Percentiles rank a stretch among this genome's conserved stretches.
phyloP scores from a whole-genome alignment of 2,888 invertebrate species.

The Cephus rjabovi region DNA sequence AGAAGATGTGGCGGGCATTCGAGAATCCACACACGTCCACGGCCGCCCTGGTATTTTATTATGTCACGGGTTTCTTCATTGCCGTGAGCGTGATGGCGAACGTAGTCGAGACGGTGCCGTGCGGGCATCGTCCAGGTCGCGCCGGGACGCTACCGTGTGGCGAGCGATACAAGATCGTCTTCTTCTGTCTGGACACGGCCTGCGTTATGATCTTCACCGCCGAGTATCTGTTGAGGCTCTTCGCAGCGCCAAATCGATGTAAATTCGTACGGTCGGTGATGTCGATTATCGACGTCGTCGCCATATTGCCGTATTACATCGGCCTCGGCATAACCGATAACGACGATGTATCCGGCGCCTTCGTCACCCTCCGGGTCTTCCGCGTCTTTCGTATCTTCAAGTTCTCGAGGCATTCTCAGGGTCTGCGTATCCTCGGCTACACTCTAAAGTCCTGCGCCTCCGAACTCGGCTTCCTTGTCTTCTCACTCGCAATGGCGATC shows the following conservation, averaged over 20 bases:
- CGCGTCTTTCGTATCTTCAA: conserved; percentile 99
- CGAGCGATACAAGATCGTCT: conserved; percentile 96
- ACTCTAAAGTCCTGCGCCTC: conserved; percentile 99
- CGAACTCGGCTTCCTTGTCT: conserved; percentile 98
- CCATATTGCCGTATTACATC: conserved; percentile 99
- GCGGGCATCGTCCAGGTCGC: conserved; percentile 87
- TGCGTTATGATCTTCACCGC: conserved; percentile 99
- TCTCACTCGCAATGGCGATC: conserved; percentile 99
- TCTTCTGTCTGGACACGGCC: conserved; percentile 99
- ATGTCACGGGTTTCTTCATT: conserved; percentile 99
- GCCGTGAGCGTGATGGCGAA: conserved; percentile 99
- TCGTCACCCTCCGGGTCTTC: conserved; percentile 98
- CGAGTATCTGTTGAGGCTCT: conserved; percentile 94
- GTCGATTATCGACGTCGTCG: conserved; percentile 99
- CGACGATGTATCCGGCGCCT: conserved; percentile 98
- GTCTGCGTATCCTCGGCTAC: conserved; percentile 97
- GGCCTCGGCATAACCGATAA: conserved; percentile 97
- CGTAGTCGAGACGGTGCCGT: conserved; percentile 97
- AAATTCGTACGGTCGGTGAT: conserved; percentile 98
- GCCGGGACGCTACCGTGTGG: conserved; percentile 94
- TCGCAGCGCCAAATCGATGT: conserved; percentile 98
- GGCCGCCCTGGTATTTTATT: conserved; percentile 99
- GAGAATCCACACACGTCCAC: conserved; percentile 99
- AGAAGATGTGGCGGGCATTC: conserved; percentile 99
- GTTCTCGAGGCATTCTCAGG: conserved; percentile 99